phyloP scores from a whole-genome alignment of 1,140 invertebrate genomes.

The Hetaerina americana region DNA sequence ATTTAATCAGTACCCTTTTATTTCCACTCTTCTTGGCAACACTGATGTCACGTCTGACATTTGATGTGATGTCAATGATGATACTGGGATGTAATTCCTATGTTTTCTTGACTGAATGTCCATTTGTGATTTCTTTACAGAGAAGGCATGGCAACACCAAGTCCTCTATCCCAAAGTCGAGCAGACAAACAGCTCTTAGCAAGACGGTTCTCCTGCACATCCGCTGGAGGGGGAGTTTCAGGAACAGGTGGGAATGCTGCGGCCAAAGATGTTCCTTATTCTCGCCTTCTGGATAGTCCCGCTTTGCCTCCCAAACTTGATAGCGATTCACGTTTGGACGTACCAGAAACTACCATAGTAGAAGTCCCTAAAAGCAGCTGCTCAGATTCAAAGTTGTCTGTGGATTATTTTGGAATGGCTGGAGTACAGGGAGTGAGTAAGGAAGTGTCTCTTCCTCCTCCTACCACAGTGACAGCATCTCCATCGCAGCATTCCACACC shows the following conservation, averaged over 20 bases:
- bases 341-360: conserved; percentile 34
- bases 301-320: conserved; percentile 50
- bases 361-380: conserved; percentile 48
- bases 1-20: no score
- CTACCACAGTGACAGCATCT: background rate
- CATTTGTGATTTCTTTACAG: background rate
- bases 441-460: background rate
- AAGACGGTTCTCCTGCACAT: conserved; percentile 50
- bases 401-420: conserved; percentile 43
- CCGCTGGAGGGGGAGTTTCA: conserved; percentile 17
- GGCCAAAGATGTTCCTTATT: conserved; percentile 56
- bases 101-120: no score
- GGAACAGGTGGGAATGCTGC: conserved; percentile 14
- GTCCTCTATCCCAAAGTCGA: background rate
- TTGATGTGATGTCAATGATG: no score
- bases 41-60: no score
- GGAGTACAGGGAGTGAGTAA: conserved; percentile 17
- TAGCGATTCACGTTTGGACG: conserved; percentile 56
- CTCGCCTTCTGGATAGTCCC: conserved; percentile 49
- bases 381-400: conserved; percentile 68
- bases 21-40: no score
- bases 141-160: background rate
- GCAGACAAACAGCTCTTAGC: background rate
- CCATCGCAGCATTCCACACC: background rate
- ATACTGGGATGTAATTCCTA: no score